Base-by-base conservation (phyloP, 2,888 invertebrate genomes). In the Pristionchus arcanus region DNA sequence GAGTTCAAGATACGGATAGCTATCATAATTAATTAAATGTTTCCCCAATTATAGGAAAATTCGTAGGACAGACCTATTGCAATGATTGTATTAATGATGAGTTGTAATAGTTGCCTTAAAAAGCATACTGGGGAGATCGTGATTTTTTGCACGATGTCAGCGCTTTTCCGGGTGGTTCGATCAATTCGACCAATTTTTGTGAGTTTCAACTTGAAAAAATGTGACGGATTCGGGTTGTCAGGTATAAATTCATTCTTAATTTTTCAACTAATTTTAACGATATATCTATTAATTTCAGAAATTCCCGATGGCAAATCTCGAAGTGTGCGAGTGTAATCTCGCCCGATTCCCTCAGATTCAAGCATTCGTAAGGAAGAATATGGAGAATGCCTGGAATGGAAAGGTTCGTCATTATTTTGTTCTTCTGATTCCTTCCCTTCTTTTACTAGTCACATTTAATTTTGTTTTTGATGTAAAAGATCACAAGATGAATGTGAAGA, bases 241-340 rank as follows among this genome's bases (percentile, higher is more conserved):
- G 9, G 42, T 49, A 9, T 49, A 0, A 49, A 7, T 49, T 49
- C 42, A 49, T 13, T 49, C 42, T 3, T 49, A 9, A 7, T 49
- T 49, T 7, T 49, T 49, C 9, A 1, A 49, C 9, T 7, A 3
- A 49, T 49, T 49, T 49, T 49, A 49, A 3, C 42, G n/a, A 68
- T n/a, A n/a, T 37, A n/a, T n/a, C n/a, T n/a, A n/a, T 74, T 7
- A 0, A 16, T 87, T 94, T 87, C 94, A 96, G 96, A 97, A 97
- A 90, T 99, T 98, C 95, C 97, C 98, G 0, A 97, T 97, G 95
- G 99, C 98, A 0, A 97, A 98, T 90, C 96, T 99, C 74, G 98
- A 98, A 96, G 98, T 99, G 13, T 99, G 99, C 95, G 98, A 98
- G 87, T 99, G 99, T 96, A 99, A 99, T 96, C 98, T 99, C 96